phyloP scores from a whole-genome alignment of 2,113 vertebrate genomes.

The Falcunculus frontatus region DNA sequence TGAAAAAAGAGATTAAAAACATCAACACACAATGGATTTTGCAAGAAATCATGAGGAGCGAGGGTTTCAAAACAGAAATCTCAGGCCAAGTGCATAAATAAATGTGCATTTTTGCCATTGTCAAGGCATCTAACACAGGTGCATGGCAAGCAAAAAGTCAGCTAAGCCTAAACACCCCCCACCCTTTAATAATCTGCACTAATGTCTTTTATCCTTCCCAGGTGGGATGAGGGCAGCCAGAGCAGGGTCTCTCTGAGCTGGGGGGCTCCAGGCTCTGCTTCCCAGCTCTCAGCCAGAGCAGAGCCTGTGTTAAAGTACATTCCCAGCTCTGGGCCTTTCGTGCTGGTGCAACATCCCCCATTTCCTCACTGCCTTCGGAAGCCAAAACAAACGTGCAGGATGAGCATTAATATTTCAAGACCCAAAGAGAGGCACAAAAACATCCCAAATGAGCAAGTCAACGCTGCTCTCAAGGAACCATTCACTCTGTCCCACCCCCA shows the following conservation, averaged over 20 bases:
- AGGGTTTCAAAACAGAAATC: background rate
- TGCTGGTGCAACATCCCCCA: background rate
- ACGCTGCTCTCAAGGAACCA: background rate
- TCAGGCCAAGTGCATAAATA: background rate
- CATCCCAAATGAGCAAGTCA: background rate
- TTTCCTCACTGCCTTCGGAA: background rate
- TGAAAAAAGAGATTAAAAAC: background rate
- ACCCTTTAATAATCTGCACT: accelerated
- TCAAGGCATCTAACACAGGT: background rate
- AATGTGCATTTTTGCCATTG: background rate
- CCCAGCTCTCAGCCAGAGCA: background rate
- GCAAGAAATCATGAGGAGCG: background rate
- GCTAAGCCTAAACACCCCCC: background rate
- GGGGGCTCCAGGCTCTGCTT: background rate
- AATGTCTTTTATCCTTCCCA: background rate
- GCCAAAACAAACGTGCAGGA: background rate
- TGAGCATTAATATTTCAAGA: background rate
- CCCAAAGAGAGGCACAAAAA: background rate
- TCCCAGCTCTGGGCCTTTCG: background rate
- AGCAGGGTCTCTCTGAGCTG: background rate
- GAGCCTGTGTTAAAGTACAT: background rate
- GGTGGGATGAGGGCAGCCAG: accelerated
- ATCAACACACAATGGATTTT: background rate
- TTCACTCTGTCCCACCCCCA: background rate
- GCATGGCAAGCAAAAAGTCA: background rate